Base-by-base conservation (phyloP, 1,140 invertebrate species). In the Lethrus apterus region DNA sequence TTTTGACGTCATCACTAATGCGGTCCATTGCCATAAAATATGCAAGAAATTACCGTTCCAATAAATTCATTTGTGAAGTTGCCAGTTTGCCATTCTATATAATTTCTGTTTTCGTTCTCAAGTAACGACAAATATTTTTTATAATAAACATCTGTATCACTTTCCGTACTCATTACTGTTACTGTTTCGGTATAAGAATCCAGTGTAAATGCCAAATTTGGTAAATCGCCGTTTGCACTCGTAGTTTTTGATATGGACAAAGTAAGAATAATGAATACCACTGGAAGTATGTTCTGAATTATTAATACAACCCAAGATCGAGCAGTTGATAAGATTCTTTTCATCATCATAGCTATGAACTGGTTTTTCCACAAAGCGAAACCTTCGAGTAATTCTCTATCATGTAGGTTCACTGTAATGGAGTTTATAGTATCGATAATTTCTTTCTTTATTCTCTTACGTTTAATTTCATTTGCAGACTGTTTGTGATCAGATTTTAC, bases 341-440 rank as follows among this genome's bases (percentile, higher is more conserved):
- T 83, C 18, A 78, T 60, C 13, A 82, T 58, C 72, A 82, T 81
- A 0, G 77, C 80, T 19, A 64, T 64, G 55, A 76, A 75, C 58
- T 83, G 81, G 38, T 79, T 79, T 9, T 50, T 55, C 3, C 71
- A 58, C 26, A 77, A 57, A 43, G 58, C 56, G 1, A 59, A 49
- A 3, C 73, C 74, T 41, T 51, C 70, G 5, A 48, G 13, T 10
- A 44, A 34, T 9, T 29, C 20, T 8, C 14, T 26, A 15, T 17
- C 23, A 15, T 9, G 3, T 9, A 41, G 23, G 18, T 41, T 41
- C 3, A 41, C 38, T 41, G 13, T 15, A 40, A 41, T 13, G 31
- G n/a, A n/a, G n/a, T n/a, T n/a, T n/a, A n/a, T n/a, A n/a, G n/a
- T n/a, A n/a, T n/a, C n/a, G n/a, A n/a, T n/a, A n/a, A n/a, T n/a